Conservation (phyloP, 2,797 vertebrate species). For the Eleutherodactylus coqui region DNA sequence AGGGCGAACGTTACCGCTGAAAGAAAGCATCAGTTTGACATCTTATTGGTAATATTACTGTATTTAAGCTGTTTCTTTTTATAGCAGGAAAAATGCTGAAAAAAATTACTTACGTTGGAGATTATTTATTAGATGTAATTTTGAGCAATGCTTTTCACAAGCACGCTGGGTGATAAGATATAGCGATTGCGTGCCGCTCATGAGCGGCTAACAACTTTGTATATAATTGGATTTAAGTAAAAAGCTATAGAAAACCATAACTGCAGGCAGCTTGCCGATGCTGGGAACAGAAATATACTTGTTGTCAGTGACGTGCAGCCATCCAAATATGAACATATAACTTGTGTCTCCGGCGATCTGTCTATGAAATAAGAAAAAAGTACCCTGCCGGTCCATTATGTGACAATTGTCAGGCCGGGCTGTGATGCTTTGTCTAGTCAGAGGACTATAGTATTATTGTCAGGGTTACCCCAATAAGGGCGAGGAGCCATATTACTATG, state of each 20-base stretch:
- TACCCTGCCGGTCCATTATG: background rate
- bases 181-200: background rate
- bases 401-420: background rate
- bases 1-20: background rate
- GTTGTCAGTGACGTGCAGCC: background rate
- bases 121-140: conserved; percentile 35
- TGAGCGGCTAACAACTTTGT: background rate
- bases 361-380: background rate
- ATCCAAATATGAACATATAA: background rate
- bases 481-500: too few species aligned
- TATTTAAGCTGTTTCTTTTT: conserved; percentile 23
- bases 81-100: conserved; percentile 10
- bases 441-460: background rate
- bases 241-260: background rate
- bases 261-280: background rate
- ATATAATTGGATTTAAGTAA: conserved; percentile 48
- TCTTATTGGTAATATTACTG: background rate
- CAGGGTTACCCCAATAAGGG: background rate
- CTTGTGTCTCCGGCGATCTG: background rate
- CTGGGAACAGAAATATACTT: background rate
- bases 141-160: conserved; percentile 4
- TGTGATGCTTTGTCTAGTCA: background rate
- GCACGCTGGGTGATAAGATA: conserved; percentile 23
- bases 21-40: background rate
- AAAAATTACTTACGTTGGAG: conserved; percentile 2